Base-by-base conservation (phyloP, 2,113 vertebrate genomes). In the Herpetotheres cachinnans region DNA sequence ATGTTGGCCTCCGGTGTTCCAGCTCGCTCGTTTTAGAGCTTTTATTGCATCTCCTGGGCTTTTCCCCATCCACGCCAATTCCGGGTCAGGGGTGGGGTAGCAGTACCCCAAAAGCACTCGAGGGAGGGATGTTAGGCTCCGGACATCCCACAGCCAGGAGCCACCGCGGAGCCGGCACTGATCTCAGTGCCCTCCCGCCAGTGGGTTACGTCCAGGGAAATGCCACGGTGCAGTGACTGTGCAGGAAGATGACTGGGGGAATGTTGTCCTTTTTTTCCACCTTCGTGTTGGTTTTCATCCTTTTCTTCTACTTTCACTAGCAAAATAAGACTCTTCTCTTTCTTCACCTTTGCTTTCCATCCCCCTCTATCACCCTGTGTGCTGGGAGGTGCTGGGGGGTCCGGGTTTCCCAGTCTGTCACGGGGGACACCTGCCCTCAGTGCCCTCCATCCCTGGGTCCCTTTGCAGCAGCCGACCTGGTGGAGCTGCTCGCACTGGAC, bases 341-440 rank as follows among this genome's bases (percentile, higher is more conserved):
- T 22, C 52, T 82, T 34, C 0, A 0, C 4, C 69, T 80, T 50
- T 44, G 10, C 66, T 73, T 72, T 79, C 52, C 0, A 2, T 10
- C 9, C 11, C 9, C n/a, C n/a, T n/a, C n/a, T n/a, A 27, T 3
- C 0, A 18, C 40, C 21, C 5, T 26, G 27, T 1, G 0, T 30
- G 24, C 67, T 46, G 47, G 52, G n/a, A 13, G 8, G 2, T 42
- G 7, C 49, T 7, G 54, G 42, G 21, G 44, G 19, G 5, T 63
- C 77, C 5, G 3, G 14, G 18, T 42, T 79, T 27, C 81, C 50
- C 13, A 4, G 16, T 25, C 8, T 42, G 42, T 42, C 14, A 14
- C n/a, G n/a, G 22, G 17, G 19, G 17, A 34, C 24, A 4, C 56
- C 20, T 4, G 4, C 25, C 40, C 2, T 3, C 29, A 25, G n/a